Conservation (phyloP, 2,888 invertebrate genomes). For the Plemyria rubiginata region DNA sequence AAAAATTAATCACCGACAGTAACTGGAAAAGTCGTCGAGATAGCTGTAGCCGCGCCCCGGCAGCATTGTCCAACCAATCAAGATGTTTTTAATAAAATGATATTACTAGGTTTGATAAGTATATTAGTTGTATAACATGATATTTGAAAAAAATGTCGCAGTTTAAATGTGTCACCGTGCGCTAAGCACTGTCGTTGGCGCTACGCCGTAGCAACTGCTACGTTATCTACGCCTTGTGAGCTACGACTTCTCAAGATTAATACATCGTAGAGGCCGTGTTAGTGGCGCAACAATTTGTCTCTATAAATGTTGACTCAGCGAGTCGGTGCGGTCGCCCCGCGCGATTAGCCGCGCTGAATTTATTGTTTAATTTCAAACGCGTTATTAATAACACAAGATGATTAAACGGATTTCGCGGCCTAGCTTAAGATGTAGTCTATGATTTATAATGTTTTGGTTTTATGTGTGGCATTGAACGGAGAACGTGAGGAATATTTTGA, state of each 20-base stretch:
- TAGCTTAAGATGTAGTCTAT: conserved; percentile 70
- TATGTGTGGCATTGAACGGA: conserved; percentile 60
- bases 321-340: conserved; percentile 70
- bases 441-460: conserved; percentile 72
- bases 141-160: not conserved
- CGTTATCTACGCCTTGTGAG: conserved; percentile 35
- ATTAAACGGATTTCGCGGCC: conserved; percentile 81
- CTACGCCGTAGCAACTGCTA: conserved; percentile 34
- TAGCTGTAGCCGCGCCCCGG: too few species aligned
- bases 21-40: too few species aligned
- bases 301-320: conserved; percentile 85
- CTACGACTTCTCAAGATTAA: conserved; percentile 74
- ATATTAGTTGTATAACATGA: too few species aligned
- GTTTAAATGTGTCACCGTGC: conserved; percentile 35
- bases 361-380: conserved; percentile 84
- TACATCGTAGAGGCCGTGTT: conserved; percentile 77
- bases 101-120: too few species aligned
- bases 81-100: too few species aligned
- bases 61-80: too few species aligned
- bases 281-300: conserved; percentile 84
- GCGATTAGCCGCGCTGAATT: conserved; percentile 82
- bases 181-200: conserved; percentile 7
- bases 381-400: conserved; percentile 83
- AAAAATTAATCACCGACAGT: too few species aligned
- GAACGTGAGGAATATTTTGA: conserved; percentile 35